Base-by-base conservation (phyloP, 37 sponge, comb jelly and placozoan genomes). In the Spongilla lacustris region DNA sequence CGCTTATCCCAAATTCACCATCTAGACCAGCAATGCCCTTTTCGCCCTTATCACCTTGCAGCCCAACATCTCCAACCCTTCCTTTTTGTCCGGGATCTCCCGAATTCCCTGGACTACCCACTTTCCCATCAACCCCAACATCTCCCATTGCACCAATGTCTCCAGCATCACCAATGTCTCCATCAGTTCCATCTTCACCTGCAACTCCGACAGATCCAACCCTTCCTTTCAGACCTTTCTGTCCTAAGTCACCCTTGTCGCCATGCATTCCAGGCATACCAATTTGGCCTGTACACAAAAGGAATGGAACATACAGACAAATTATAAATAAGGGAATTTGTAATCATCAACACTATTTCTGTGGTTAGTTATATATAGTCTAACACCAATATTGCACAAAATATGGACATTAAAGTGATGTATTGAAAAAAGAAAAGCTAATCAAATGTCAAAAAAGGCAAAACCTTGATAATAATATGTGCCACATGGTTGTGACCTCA, bases 1-100 rank as follows among this genome's bases (percentile, higher is more conserved):
- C 78, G 12, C 28, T 46, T 25, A 12, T 28, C 29, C 85, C 85
- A 25, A 32, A 34, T 28, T 29, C 50, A 24, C 85, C 78, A 28
- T 76, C 70, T 13, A 12, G 41, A 36, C 85, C 85, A 36, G 69
- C 21, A 36, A 0, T 49, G 50, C 85, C 85, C 1, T 77, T 68
- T 35, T 50, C 78, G 17, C 85, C 85, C 22, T 24, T 31, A 24
- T 38, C 36, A 50, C 85, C 85, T 29, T 37, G 32, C 27, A 33
- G 33, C 67, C 85, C 85, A 37, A 75, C 76, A 25, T 8, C 22
- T 66, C 85, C 85, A 67, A 41, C 68, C 2, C 26, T n/a, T 84
- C 84, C 84, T 27, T 71, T 71, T 4, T 72, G 67, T 48, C 84
- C 84, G 4, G 6, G 12, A 58, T 58, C 58, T 38, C 72, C 26